Conservation (phyloP, 2,113 vertebrate species). For the Dromaius novaehollandiae region DNA sequence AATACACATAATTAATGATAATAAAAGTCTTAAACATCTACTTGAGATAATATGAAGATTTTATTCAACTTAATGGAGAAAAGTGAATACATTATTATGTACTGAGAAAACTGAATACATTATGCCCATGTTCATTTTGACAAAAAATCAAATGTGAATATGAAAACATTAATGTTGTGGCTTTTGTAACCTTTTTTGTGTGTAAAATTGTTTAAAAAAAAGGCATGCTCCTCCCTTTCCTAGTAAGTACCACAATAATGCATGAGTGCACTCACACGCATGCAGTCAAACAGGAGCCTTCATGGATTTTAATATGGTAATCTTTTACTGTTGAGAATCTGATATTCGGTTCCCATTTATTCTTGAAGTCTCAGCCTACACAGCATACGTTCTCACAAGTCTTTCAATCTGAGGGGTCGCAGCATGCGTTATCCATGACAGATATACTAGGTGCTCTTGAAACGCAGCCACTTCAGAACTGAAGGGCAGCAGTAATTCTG, state of each 20-base stretch:
- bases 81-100: too few relatives aligned
- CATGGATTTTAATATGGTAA: neutral
- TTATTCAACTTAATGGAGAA: neutral
- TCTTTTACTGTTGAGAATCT: neutral
- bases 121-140: neutral
- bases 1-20: slow-evolving; percentile 12
- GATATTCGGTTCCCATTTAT: neutral
- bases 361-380: neutral
- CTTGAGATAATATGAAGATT: slow-evolving; percentile 9
- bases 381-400: neutral
- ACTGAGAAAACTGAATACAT: neutral
- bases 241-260: neutral
- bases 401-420: neutral
- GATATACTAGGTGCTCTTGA: neutral
- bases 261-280: rapidly evolving
- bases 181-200: neutral
- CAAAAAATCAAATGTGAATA: neutral
- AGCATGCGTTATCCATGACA: neutral
- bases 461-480: neutral
- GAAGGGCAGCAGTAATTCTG: neutral
- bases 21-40: slow-evolving; percentile 32
- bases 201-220: neutral
- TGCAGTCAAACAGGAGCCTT: neutral
- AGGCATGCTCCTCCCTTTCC: neutral
- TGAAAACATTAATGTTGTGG: neutral